Evolutionary conservation across 2,888 invertebrate genomes (phyloP).

Genomic region (Heliconius ismenius): DNA sequence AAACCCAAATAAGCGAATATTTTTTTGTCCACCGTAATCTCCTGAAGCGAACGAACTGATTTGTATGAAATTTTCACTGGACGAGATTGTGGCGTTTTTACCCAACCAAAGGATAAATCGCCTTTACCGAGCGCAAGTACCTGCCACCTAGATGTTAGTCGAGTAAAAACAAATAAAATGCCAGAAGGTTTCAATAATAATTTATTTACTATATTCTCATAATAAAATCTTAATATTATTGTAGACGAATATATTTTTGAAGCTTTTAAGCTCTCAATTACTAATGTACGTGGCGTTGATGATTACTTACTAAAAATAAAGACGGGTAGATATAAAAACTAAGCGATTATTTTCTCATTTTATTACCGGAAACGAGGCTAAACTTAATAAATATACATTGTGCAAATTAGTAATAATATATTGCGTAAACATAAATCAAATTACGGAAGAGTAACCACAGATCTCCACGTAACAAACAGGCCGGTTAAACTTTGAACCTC

Average conservation of each 20-base stretch:
- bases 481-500: slow-evolving; percentile 49
- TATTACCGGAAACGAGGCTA: background rate
- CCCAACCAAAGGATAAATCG: no score
- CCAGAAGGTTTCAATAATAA: no score
- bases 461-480: slow-evolving; percentile 38
- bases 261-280: background rate
- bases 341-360: background rate
- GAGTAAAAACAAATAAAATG: background rate
- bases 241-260: background rate
- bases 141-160: no score
- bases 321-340: slow-evolving; percentile 1
- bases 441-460: slow-evolving; percentile 34
- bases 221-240: no score
- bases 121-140: no score
- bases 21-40: no score
- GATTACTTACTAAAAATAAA: background rate
- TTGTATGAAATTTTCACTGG: background rate
- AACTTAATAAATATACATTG: background rate
- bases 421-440: slow-evolving; percentile 27
- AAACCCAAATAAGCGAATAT: no score
- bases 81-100: background rate
- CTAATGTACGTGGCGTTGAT: background rate
- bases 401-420: slow-evolving; percentile 6
- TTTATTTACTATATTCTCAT: no score
- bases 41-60: background rate